Evolutionary conservation across 2,888 invertebrate genomes (phyloP).

Genomic region (Euphydryas editha): DNA sequence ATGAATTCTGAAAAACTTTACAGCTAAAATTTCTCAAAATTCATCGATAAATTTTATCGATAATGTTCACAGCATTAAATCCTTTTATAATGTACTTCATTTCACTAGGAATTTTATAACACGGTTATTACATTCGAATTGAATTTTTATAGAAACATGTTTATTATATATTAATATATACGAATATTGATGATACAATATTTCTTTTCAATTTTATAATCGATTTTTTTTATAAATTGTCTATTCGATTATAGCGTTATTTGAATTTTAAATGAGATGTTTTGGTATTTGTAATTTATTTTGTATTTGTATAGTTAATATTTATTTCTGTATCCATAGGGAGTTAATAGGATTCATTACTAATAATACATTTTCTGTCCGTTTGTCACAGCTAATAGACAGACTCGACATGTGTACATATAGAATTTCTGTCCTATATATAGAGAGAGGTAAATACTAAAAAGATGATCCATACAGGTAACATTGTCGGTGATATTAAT

Average conservation of each 20-base stretch:
- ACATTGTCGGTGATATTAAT: too few relatives aligned
- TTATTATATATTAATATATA: constrained; percentile 20
- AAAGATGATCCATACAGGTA: too few relatives aligned
- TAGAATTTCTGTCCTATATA: too few relatives aligned
- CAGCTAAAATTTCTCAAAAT: background rate
- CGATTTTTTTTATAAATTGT: constrained; percentile 6
- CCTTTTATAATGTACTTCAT: constrained; percentile 24
- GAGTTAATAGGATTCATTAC: too few relatives aligned
- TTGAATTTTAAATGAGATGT: constrained; percentile 6
- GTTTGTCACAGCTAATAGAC: too few relatives aligned
- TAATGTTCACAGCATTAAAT: constrained; percentile 20
- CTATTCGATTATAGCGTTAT: constrained; percentile 4
- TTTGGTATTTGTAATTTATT: background rate
- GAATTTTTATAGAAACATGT: constrained; percentile 19
- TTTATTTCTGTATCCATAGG: background rate
- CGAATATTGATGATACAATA: constrained; percentile 15
- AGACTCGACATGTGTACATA: too few relatives aligned
- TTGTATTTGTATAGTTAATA: background rate
- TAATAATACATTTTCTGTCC: too few relatives aligned
- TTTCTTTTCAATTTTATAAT: constrained; percentile 10
- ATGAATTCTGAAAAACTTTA: too few relatives aligned
- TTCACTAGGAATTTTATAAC: constrained; percentile 29
- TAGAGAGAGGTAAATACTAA: too few relatives aligned
- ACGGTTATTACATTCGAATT: constrained; percentile 26
- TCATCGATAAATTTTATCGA: constrained; percentile 25